phyloP scores from a whole-genome alignment of 1,140 invertebrate species.

The Parasteatoda tepidariorum region DNA sequence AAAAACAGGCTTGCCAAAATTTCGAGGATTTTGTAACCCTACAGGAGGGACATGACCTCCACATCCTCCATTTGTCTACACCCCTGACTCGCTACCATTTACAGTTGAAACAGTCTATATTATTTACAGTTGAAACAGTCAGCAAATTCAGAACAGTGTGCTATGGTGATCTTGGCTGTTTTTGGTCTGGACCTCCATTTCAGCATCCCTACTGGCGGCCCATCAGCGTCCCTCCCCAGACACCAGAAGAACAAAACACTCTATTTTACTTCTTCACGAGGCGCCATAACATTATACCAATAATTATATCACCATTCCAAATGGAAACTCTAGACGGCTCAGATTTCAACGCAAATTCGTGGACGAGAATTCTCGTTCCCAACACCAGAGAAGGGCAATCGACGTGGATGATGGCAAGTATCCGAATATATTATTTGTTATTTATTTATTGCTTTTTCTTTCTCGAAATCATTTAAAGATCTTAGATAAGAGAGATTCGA shows the following conservation, averaged over 20 bases:
- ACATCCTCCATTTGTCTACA: no score
- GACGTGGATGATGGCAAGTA: constrained; percentile 41
- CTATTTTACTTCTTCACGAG: constrained; percentile 70
- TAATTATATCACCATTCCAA: background rate
- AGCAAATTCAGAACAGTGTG: constrained; percentile 68
- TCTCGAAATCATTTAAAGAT: no score
- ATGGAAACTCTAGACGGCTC: constrained; percentile 65
- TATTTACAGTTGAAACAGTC: no score
- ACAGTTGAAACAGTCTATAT: no score
- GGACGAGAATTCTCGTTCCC: constrained; percentile 82
- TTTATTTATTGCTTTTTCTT: background rate
- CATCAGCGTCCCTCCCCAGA: constrained; percentile 80
- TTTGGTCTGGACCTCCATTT: constrained; percentile 84
- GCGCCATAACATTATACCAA: constrained; percentile 66
- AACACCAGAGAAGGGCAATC: constrained; percentile 71
- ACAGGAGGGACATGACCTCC: no score
- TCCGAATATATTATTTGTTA: background rate
- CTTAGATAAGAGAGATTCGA: no score
- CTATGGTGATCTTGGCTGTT: constrained; percentile 84
- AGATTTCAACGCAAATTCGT: constrained; percentile 69
- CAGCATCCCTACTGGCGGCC: constrained; percentile 76
- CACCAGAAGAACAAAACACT: constrained; percentile 73
- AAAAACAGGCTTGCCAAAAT: no score
- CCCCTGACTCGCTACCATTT: no score
- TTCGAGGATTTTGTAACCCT: no score